Conservation (phyloP, 2,888 invertebrate genomes). For the Trachelus iudaicus region DNA sequence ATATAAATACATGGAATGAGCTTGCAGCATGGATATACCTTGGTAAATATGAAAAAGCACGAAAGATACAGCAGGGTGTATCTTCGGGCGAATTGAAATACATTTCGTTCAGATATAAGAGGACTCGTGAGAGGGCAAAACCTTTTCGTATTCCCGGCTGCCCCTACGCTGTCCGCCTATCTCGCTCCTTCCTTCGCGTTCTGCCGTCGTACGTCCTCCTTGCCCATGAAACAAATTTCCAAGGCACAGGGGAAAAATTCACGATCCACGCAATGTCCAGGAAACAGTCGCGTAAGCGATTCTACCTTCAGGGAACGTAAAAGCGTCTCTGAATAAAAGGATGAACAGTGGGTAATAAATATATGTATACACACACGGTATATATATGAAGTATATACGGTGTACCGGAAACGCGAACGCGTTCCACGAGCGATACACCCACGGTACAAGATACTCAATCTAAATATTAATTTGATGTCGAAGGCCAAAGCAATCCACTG, state of each 20-base stretch:
- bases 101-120: conserved; percentile 32
- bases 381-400: too few relatives aligned
- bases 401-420: not conserved
- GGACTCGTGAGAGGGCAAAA: conserved; percentile 19
- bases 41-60: not conserved
- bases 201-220: not conserved
- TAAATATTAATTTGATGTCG: not conserved
- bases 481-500: not conserved
- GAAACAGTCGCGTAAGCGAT: not conserved
- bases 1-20: not conserved
- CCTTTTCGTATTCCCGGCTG: not conserved
- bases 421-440: not conserved
- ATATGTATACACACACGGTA: too few relatives aligned
- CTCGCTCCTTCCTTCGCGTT: not conserved
- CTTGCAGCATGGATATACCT: not conserved
- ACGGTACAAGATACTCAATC: not conserved
- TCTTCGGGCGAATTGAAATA: conserved; percentile 43
- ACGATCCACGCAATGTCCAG: not conserved
- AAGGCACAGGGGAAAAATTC: not conserved
- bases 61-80: conserved; percentile 33
- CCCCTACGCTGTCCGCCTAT: not conserved
- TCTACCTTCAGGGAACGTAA: not conserved
- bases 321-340: too few relatives aligned
- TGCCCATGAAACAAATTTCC: not conserved
- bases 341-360: too few relatives aligned